Base-by-base conservation (phyloP, 2,113 vertebrate genomes). In the Toxostoma redivivum region DNA sequence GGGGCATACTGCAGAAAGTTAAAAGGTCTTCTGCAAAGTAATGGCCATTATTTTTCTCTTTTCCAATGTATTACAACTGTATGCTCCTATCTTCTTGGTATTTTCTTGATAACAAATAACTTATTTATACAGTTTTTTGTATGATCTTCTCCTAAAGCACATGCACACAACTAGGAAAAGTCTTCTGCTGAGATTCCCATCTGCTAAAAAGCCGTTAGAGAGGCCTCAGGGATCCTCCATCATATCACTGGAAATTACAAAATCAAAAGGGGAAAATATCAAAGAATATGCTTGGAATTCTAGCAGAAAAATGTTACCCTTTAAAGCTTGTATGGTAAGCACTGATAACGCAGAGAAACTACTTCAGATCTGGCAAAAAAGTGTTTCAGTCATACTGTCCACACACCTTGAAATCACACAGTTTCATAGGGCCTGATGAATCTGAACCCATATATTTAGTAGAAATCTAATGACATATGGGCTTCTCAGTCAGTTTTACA, bases 121-220 rank as follows among this genome's bases (percentile, higher is more conserved):
- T 64, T 60, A 53, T 7, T 47, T 57, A 19, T 9, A 16, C 35
- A 3, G 22, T 1, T 21, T 22, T 67, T 82, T 60, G 10, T 42
- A 17, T 33, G 7, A 28, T 37, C 22, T 48, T 74, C 33, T 88
- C 25, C 38, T 48, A 44, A 54, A 60, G 4, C 5, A 33, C 10
- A 33, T 9, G 14, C 0, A 0, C 5, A 16, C 9, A 30, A 9
- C 25, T 45, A 53, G 48, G 22, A 57, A 81, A 67, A 30, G 53
- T 37, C 47, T 66, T 76, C 30, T 79, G 15, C 16, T 81, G 51
- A 71, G 30, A 51, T 79, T 88, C 11, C 21, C 16, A 44, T 44
- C 23, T 42, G 31, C 24, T 81, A 16, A 58, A 92, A 80, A 73
- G 1, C 0, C 2, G 5, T 42, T 31, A 62, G 28, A 78, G 47